A percentile compares a stretch with the other conserved stretches of the same genome.
Conservation (phyloP, 2,113 vertebrate genomes). For the Neotoma lepida region DNA sequence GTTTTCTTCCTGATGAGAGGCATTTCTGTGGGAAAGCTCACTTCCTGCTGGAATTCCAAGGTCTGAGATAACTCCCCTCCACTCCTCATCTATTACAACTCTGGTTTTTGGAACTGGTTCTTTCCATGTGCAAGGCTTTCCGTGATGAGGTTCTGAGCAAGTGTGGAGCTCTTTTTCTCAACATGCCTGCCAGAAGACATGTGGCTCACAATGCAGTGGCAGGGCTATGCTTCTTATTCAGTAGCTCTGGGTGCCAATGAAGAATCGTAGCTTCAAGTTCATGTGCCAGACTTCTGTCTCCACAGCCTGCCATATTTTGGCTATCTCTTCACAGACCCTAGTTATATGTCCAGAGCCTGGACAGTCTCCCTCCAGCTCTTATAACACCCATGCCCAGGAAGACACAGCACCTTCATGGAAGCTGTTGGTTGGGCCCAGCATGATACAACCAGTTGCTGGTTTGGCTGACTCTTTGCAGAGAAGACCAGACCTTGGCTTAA, state of each 20-base stretch:
- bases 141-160: neutral
- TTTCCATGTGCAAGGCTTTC: neutral
- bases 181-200: neutral
- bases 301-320: neutral
- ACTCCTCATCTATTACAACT: neutral
- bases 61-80: neutral
- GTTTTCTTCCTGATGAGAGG: neutral
- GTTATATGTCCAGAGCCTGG: neutral
- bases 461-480: neutral
- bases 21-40: neutral
- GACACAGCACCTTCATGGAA: neutral
- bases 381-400: neutral
- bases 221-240: neutral
- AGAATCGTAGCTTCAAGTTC: neutral
- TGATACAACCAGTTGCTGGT: neutral
- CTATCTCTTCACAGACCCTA: neutral
- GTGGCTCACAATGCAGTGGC: neutral
- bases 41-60: neutral
- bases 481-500: neutral
- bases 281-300: neutral
- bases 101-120: neutral
- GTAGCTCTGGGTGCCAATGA: neutral
- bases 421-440: neutral
- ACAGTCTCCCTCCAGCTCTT: neutral
- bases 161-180: neutral